These are phyloP conservation scores for Drosophila quinaria DNA, from an alignment of 2,888 invertebrate genomes.

Conservation along the genomic window DNA sequence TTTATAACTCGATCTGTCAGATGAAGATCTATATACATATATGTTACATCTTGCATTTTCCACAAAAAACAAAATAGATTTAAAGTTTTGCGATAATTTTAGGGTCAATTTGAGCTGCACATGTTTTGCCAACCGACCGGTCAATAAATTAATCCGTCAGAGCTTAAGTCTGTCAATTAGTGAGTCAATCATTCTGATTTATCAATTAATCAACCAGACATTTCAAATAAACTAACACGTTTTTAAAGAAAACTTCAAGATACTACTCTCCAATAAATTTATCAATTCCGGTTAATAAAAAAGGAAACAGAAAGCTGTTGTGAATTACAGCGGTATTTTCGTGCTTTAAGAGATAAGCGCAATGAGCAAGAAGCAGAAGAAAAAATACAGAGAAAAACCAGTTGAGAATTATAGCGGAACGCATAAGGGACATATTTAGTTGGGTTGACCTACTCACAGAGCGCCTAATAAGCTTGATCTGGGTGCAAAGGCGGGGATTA, in stretches of 20 bases:
- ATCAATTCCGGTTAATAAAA: not conserved
- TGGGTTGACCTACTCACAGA: conserved; percentile 10
- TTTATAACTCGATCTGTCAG: too few species aligned
- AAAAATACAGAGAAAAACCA: not conserved
- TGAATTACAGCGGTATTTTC: conserved; percentile 2
- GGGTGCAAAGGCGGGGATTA: conserved; percentile 30
- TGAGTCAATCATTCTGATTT: too few species aligned
- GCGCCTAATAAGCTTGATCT: conserved; percentile 34
- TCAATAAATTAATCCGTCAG: not conserved
- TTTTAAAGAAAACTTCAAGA: not conserved
- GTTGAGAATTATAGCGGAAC: conserved; percentile 17
- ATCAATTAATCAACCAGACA: not conserved
- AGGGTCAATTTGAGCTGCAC: too few species aligned
- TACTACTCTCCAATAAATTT: not conserved
- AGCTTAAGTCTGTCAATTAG: not conserved
- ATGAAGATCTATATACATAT: too few species aligned
- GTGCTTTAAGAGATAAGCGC: not conserved
- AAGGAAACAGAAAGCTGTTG: not conserved
- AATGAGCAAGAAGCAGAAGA: not conserved
- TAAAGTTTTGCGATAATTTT: too few species aligned
- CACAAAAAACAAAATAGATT: too few species aligned
- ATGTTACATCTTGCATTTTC: too few species aligned
- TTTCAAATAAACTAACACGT: not conserved
- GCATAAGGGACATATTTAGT: conserved; percentile 9
- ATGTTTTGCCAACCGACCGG: too few species aligned